Percentiles rank a stretch among this genome's conserved stretches.
Conservation (phyloP, 92 coral and sea anemone genomes). For the Nematostella vectensis region DNA sequence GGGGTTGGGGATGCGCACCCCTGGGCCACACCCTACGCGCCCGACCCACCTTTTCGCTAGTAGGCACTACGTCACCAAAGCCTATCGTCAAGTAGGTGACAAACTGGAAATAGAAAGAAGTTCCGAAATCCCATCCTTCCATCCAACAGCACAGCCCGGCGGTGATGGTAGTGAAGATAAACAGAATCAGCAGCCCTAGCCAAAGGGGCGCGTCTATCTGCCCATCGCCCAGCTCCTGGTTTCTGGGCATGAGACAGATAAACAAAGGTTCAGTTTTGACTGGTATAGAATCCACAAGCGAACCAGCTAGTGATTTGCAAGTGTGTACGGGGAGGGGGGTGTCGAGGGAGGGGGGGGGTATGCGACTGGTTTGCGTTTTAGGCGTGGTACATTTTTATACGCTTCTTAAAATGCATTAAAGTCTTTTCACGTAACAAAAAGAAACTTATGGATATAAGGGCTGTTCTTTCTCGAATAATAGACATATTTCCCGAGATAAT, state of each 20-base stretch:
- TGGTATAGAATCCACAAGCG: neutral
- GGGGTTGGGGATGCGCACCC: no score
- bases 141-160: conserved; percentile 56
- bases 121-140: conserved; percentile 88
- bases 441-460: no score
- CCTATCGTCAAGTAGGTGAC: conserved; percentile 73
- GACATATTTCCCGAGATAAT: no score
- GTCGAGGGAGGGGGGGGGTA: no score
- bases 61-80: conserved; percentile 85
- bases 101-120: conserved; percentile 65
- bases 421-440: no score
- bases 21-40: no score
- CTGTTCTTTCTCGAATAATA: no score
- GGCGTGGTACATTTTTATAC: no score
- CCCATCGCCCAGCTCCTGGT: conserved; percentile 36
- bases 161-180: conserved; percentile 44
- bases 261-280: neutral
- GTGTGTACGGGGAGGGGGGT: no score
- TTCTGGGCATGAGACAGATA: conserved; percentile 7
- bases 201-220: conserved; percentile 76
- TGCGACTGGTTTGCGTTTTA: no score
- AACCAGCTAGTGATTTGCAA: no score
- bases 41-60: conserved; percentile 30
- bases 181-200: conserved; percentile 55
- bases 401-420: no score